Base-by-base conservation (phyloP, 2,113 vertebrate species). In the Cololabis saira region DNA sequence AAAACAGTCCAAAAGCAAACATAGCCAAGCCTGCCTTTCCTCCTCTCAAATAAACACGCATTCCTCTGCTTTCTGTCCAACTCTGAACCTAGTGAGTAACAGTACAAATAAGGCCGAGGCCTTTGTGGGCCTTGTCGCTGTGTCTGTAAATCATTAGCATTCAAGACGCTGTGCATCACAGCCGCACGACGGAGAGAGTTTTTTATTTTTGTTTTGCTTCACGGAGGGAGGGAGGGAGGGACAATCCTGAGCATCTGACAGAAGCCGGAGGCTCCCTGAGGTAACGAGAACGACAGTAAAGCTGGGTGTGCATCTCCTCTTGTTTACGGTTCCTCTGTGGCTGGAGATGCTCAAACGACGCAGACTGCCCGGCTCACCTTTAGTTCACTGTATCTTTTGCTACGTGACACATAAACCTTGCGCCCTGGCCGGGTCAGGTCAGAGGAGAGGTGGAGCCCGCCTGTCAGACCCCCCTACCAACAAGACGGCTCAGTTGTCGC, bases 1-100 rank as follows among this genome's bases (percentile, higher is more conserved):
- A 91, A 82, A 88, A 89, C 81, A 88, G 70, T 61, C 60, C 57
- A 44, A 88, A 90, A 44, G 75, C 76, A 90, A 91, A 86, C 83
- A 90, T 63, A 60, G 30, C 61, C 77, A 50, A 71, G 75, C 71
- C 76, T 0, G 48, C 58, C 61, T 62, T 59, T 47, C 71, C 60
- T 69, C 71, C 69, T 50, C 68, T 87, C 83, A 90, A 88, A 88
- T 84, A 90, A 92, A 91, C 80, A 7, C 10, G 82, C 72, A 78
- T 81, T 78, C 59, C 76, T 0, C 51, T n/a, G 48, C 67, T 76
- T 61, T 62, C 40, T 54, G 73, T 78, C 78, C 58, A 57, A 70
- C 37, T 54, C 66, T 59, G 63, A 66, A 56, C 61, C 62, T 41
- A 66, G 72, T 71, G 73, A 67, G 56, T 48, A 47, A 77, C 73